phyloP scores from a whole-genome alignment of 2,113 vertebrate species.

The Paratilapia polleni region DNA sequence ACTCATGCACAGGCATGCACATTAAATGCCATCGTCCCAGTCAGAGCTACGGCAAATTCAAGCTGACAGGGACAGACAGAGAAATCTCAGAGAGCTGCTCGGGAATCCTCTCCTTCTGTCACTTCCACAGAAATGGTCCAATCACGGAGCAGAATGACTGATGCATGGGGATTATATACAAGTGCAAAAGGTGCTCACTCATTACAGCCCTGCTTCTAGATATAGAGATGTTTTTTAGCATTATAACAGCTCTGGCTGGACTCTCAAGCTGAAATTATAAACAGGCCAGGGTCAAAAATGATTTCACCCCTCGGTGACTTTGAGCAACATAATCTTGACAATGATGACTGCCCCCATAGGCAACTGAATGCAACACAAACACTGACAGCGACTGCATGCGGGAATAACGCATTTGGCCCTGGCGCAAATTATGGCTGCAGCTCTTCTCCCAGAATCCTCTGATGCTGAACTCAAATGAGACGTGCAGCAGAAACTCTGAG shows the following conservation, averaged over 20 bases:
- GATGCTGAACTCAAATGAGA: not conserved
- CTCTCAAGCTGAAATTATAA: not conserved
- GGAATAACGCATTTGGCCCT: not conserved
- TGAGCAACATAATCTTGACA: not conserved
- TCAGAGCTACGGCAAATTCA: conserved; percentile 8
- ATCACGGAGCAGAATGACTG: conserved; percentile 14
- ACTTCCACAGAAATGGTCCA: not conserved
- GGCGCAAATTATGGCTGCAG: not conserved
- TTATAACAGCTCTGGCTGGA: not conserved
- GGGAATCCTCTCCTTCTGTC: not conserved
- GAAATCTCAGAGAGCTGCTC: conserved; percentile 53
- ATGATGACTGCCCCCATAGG: not conserved
- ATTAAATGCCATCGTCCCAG: conserved; percentile 23
- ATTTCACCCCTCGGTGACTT: not conserved
- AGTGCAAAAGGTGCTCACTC: not conserved
- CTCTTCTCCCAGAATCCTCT: not conserved
- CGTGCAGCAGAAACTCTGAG: not conserved
- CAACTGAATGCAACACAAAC: not conserved
- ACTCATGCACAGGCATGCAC: not conserved
- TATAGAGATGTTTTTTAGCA: not conserved
- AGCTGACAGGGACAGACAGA: conserved; percentile 45
- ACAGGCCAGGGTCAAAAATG: not conserved
- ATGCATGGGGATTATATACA: not conserved
- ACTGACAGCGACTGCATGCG: not conserved
- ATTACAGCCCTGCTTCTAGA: not conserved